These are phyloP conservation scores for Hydropsyche tenuis DNA, from an alignment of 1,140 invertebrate genomes.

Conservation along the genomic window DNA sequence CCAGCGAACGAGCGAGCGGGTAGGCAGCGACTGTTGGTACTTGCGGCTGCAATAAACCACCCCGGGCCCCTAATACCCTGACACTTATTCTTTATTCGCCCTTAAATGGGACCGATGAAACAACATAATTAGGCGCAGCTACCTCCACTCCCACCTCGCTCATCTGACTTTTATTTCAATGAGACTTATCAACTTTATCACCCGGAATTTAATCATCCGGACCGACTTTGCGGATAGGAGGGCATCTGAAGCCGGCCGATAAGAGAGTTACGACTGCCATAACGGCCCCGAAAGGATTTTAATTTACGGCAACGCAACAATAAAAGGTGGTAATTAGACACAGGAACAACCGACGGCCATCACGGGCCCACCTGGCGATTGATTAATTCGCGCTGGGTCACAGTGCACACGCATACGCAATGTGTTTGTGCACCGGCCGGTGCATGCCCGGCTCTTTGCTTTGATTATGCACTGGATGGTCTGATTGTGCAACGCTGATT, in stretches of 20 bases:
- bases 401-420: neutral
- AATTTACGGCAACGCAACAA: slow-evolving; percentile 18
- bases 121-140: slow-evolving; percentile 47
- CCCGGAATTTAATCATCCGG: slow-evolving; percentile 32
- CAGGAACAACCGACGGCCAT: too few species aligned
- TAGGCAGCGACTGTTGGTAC: neutral
- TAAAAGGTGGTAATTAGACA: slow-evolving; percentile 10
- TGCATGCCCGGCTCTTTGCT: slow-evolving; percentile 9
- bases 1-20: neutral
- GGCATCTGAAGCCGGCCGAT: slow-evolving; percentile 26
- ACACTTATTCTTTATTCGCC: slow-evolving; percentile 49
- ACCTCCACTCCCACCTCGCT: slow-evolving; percentile 18
- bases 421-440: neutral
- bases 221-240: neutral
- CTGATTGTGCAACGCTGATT: slow-evolving; percentile 31
- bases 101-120: slow-evolving; percentile 46
- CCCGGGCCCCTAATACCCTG: slow-evolving; percentile 35
- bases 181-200: slow-evolving; percentile 38
- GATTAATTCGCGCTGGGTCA: neutral
- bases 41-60: slow-evolving; percentile 35
- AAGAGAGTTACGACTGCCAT: slow-evolving; percentile 26
- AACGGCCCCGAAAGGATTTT: slow-evolving; percentile 9
- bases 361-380: neutral
- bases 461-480: slow-evolving; percentile 32
- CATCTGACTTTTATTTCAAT: slow-evolving; percentile 44